Evolutionary conservation across 1,140 invertebrate genomes (phyloP), one percentile per base, ranked within the genome.

Genomic region (Dysdera silvatica): DNA sequence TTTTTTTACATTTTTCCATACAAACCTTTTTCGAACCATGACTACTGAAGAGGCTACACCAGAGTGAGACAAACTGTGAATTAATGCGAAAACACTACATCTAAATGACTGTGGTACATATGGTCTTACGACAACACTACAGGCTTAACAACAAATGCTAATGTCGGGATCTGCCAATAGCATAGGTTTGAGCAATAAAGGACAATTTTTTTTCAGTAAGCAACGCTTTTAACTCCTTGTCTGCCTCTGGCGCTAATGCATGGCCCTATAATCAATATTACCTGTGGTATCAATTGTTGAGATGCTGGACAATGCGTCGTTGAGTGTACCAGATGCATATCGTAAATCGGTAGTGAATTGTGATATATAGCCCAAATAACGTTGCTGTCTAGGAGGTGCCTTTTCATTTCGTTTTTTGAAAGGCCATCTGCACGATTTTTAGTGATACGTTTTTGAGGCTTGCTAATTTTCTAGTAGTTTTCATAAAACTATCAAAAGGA

Each of bases 301-400:
- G 4, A 47, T 8, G 8, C 20, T 47, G 26, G 23, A 20, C 4
- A 26, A 20, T 47, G 26, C 33, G 28, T 32, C 49, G 48, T 78
- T 78, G 3, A 71, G 61, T 1, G 61, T 53, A 16, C 77, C 75
- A 2, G 65, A 18, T 16, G 77, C 66, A 61, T 76, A 69, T 14
- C 61, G 32, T 35, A 78, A 73, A 26, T 74, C 64, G 0, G 71
- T 73, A 0, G 72, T 71, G 59, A 73, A 76, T 65, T 75, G 74
- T 0, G 68, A 59, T 14, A 78, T 75, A 20, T 64, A 74, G 54
- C 75, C 70, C 0, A 77, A 56, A 14, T 78, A 70, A 12, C 26
- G 23, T 12, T 20, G 23, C 12, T 47, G 43, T 4, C 4, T 20
- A 20, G 43, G 43, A 5, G 64, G 52, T 3, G 64, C n/a, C n/a